A percentile compares a stretch with the other conserved stretches of the same genome.
Conservation (phyloP, 2,797 vertebrate species). For the Mormyrus hasselquistii region DNA sequence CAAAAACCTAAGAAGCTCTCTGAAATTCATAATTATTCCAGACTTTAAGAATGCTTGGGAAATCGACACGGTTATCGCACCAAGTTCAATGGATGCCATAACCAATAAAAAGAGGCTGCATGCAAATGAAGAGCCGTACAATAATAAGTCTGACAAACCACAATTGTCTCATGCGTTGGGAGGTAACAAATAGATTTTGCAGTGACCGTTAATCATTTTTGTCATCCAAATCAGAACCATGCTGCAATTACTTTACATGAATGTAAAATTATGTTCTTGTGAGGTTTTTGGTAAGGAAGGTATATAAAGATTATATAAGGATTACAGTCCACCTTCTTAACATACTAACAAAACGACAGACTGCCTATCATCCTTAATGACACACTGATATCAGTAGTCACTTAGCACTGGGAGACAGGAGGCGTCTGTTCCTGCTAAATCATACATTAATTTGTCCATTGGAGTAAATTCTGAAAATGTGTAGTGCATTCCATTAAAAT, state of each 20-base stretch:
- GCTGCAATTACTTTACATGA: background rate
- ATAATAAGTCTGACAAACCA: conserved; percentile 2
- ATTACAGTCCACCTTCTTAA: background rate
- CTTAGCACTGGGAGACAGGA: background rate
- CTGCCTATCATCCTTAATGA: background rate
- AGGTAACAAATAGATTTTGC: conserved; percentile 13
- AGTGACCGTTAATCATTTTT: background rate
- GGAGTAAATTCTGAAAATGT: conserved; percentile 3
- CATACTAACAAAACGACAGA: background rate
- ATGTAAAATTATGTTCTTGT: background rate
- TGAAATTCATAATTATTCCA: background rate
- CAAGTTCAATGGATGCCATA: conserved; percentile 7
- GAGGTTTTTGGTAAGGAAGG: background rate
- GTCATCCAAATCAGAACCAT: background rate
- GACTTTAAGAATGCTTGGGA: background rate
- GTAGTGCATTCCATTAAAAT: background rate
- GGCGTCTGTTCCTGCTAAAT: background rate
- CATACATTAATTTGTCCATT: background rate
- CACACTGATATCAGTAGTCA: conserved; percentile 11
- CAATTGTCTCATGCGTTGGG: conserved; percentile 31
- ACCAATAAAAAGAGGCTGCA: conserved; percentile 29
- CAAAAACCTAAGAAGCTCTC: background rate
- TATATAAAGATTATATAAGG: background rate
- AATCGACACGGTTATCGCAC: background rate
- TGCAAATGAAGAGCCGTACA: conserved; percentile 36